Evolutionary conservation across 1,140 invertebrate species (phyloP).

Genomic region (Zaprionus davidi): DNA sequence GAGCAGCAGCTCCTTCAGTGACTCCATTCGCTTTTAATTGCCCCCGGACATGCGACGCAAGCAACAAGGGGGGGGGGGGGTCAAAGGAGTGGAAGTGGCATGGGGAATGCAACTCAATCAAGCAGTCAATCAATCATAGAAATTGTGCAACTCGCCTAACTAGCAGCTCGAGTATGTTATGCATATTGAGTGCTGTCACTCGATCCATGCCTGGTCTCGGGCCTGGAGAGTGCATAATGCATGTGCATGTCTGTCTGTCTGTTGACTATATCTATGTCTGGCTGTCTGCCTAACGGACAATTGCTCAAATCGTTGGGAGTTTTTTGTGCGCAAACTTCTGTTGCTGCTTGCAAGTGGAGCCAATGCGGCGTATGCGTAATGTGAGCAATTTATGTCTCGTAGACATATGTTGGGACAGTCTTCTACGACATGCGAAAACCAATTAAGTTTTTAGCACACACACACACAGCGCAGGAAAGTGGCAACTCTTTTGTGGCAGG

Average conservation of each 20-base stretch:
- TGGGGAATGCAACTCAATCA: constrained; percentile 56
- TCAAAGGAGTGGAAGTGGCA: neutral
- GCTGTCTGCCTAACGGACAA: constrained; percentile 13
- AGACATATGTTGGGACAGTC: constrained; percentile 30
- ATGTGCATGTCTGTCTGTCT: constrained; percentile 47
- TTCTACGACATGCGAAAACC: constrained; percentile 51
- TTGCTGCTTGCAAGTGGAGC: neutral
- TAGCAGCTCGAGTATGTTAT: constrained; percentile 61
- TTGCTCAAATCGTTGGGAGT: constrained; percentile 50
- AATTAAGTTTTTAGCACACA: constrained; percentile 68
- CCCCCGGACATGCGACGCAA: constrained; percentile 59
- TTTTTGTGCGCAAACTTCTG: neutral
- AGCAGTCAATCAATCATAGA: constrained; percentile 76
- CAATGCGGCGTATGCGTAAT: constrained; percentile 36
- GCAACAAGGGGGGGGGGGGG: neutral
- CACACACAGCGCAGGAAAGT: constrained; percentile 43
- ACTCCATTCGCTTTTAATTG: constrained; percentile 72
- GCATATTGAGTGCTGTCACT: constrained; percentile 75
- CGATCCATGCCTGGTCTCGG: constrained; percentile 6
- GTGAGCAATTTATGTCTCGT: constrained; percentile 52
- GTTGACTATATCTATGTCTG: constrained; percentile 27
- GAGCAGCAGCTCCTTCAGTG: constrained; percentile 34
- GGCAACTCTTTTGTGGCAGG: constrained; percentile 23
- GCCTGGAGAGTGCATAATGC: constrained; percentile 62
- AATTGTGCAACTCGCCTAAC: constrained; percentile 54